Base-by-base conservation (phyloP, 2,113 vertebrate genomes). In the Tragelaphus scriptus region DNA sequence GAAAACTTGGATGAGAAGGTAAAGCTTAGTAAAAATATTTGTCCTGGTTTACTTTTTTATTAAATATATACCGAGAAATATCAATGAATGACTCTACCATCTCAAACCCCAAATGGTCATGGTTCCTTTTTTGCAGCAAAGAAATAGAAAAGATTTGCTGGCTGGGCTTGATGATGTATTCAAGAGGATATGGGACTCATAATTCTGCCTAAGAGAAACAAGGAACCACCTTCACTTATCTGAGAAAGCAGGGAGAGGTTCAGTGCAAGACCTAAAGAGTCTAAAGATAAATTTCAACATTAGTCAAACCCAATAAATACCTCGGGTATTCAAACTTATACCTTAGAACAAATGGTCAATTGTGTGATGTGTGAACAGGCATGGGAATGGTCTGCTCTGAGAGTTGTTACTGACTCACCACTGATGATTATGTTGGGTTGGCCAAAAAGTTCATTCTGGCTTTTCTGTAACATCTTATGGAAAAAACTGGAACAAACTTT, bases 151-250 rank as follows among this genome's bases (percentile, higher is more conserved):
- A 65, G 26, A 12, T 79, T 47, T 89, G 30, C 61, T 71, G 51
- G 21, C 26, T 75, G 17, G 61, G 28, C 23, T 71, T 82, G 17
- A 47, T 19, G 40, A 26, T 58, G 47, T 49, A 10, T 49, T 82
- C 26, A 89, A 75, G 65, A 84, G 85, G 23, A 90, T 59, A 61
- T 88, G 55, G 68, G 56, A 47, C 28, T 96, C 53, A 36, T 4
- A 65, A 28, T 59, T 94, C n/a, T 89, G 44, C 51, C 65, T 96
- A 40, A 77, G 58, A 91, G 77, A 92, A 97, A 89, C 17, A 85
- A 3, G 5, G 36, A 95, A 32, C 21, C n/a, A 59, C 80, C 55
- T 49, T 65, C 32, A 71, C 26, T 59, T 65, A 44, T 92, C 65
- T 88, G 63, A 58, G 28, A 56, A 81, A 75, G 44, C 19, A 88